A percentile compares a stretch with the other conserved stretches of the same genome.
Evolutionary conservation across 2,888 invertebrate species (phyloP).

Genomic region (Machimus atricapillus): DNA sequence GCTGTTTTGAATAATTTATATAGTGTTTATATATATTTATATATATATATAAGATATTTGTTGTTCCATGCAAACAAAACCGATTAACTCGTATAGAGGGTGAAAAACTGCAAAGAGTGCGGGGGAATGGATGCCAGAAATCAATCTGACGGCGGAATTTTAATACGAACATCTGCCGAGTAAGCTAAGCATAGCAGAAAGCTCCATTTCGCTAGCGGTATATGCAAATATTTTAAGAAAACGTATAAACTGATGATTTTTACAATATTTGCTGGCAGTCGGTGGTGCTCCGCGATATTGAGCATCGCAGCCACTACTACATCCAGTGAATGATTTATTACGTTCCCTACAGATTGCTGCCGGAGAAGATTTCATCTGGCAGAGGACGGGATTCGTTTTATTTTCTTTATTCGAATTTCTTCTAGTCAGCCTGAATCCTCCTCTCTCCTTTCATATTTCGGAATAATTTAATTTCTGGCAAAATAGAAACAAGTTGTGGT

Average conservation of each 20-base stretch:
- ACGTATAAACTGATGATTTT: background rate
- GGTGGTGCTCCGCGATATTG: slow-evolving; percentile 7
- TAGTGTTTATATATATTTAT: background rate
- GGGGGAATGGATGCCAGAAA: background rate
- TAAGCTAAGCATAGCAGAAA: background rate
- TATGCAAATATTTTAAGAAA: slow-evolving; percentile 9
- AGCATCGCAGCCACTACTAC: background rate
- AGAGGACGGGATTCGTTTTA: background rate
- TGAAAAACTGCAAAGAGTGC: background rate
- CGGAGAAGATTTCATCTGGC: slow-evolving; percentile 12
- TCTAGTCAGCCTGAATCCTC: background rate
- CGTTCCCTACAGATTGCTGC: slow-evolving; percentile 14
- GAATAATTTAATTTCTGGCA: slow-evolving; percentile 23
- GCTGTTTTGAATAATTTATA: background rate
- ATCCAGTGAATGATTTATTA: slow-evolving; percentile 30
- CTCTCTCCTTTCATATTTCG: background rate
- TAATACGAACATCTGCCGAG: background rate
- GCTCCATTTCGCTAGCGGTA: background rate
- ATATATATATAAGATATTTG: background rate
- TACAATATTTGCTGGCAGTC: background rate
- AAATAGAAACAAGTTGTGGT: background rate
- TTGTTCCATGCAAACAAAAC: background rate
- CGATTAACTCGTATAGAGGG: background rate
- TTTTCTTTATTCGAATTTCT: slow-evolving; percentile 26
- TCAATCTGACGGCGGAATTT: background rate